Evolutionary conservation across 2,113 vertebrate species (phyloP), one percentile per base, ranked within the genome.

Genomic region (Lota lota): DNA sequence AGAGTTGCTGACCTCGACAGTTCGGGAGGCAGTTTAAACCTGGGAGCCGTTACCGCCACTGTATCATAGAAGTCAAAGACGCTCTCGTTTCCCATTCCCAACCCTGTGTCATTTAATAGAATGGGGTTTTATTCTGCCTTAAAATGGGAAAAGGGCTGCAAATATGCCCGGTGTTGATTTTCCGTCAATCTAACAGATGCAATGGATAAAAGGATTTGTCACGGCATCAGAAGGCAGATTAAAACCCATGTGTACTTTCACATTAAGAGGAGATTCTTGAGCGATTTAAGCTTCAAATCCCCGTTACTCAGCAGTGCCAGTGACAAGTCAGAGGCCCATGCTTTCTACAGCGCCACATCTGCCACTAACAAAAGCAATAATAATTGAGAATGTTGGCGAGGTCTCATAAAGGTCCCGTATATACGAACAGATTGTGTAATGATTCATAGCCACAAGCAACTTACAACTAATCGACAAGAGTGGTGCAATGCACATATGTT

Each of bases 1-100:
- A 58, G 18, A 81, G 63, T 20, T 83, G 84, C 84, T 86, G 87
- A 86, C 79, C 74, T 76, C 77, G 81, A 79, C 81, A 72, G 78
- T 89, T 82, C 12, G 69, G 76, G 73, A 72, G 71, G 73, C 58
- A 67, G 68, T 72, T 75, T 74, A 54, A 68, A 68, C 81, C 76
- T 4, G 79, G 70, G 72, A 75, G 65, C 64, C 75, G 78, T 75
- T 66, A 78, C 69, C 40, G 12, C 10, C 40, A 14, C 40, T 12
- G 40, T 14, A 47, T 47, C 40, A 47, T 47, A 1, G 7, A 1
- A 47, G 40, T 8, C 40, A 14, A 47, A 11, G 12, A 14, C 10
- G 40, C 8, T 47, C 40, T 47, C 40, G 7, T 47, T 11, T 47
- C 40, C 40, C 40, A 47, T 14, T 12, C 40, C 40, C 40, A 14